Base-by-base conservation (phyloP, 2,797 vertebrate genomes). In the Melanogrammus aeglefinus region DNA sequence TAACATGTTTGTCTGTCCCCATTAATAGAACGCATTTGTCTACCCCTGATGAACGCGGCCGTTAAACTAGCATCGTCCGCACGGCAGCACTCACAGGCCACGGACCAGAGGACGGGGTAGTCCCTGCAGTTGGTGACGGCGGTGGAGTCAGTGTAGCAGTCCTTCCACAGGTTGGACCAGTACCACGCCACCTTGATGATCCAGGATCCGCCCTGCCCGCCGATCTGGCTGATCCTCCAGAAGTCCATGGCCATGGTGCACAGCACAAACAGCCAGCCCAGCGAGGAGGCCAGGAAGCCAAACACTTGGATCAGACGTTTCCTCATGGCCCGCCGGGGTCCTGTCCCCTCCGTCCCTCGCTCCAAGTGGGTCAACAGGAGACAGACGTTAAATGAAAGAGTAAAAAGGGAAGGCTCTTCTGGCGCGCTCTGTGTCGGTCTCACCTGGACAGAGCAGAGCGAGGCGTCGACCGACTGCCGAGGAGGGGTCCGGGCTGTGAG, bases 101-200 rank as follows among this genome's bases (percentile, higher is more conserved):
- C 89, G 24, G 57, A 76, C 95, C 93, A 94, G 73, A 95, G 85
- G n/a, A 88, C 89, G 2, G 92, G 83, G 39, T 89, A 95, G 66
- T 94, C 92, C 79, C 84, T 88, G 69, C 95, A 95, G 89, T 91
- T 92, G 69, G 85, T 86, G 31, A 95, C 77, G 0, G 90, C 87
- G 0, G 92, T 89, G 78, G 94, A 91, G 31, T 95, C 93, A 0
- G 88, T 90, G 80, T 83, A 91, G 81, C 95, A 95, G 51, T 94
- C 92, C 81, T 88, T 93, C 95, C 95, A 95, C 75, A 95, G 85
- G 77, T 92, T 94, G 83, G 94, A 94, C 92, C 92, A 95, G 85
- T 93, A 93, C 94, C 94, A 95, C 47, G 90, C 89, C 81, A 92
- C 92, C 82, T 79, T 94, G 84, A 95, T 94, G 82, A 95, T 89